These are phyloP conservation scores for Catharus bicknelli DNA, from an alignment of 2,113 vertebrate genomes.

Conservation along the genomic window DNA sequence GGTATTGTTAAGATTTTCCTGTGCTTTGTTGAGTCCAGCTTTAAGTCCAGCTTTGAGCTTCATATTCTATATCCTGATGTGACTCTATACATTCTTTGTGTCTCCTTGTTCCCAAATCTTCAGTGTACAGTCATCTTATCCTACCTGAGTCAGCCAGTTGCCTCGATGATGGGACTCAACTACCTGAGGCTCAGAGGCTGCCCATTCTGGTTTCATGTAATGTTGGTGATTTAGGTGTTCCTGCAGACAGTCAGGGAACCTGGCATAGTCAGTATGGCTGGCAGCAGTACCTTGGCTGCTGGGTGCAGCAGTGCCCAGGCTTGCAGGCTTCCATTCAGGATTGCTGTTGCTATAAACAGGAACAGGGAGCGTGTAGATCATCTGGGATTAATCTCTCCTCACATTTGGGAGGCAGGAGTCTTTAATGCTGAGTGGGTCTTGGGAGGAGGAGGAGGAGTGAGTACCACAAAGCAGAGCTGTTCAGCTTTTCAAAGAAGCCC, in stretches of 20 bases:
- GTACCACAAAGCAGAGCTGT: neutral
- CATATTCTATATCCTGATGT: neutral
- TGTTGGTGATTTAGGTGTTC: neutral
- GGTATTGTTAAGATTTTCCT: neutral
- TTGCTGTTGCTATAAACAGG: neutral
- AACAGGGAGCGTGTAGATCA: neutral
- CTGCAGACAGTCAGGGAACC: neutral
- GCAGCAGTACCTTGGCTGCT: neutral
- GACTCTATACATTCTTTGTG: accelerated
- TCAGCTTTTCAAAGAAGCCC: neutral
- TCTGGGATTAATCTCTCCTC: neutral
- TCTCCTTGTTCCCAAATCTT: neutral
- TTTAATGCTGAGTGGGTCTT: neutral
- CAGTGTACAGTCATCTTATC: accelerated
- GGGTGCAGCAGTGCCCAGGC: neutral
- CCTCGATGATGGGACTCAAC: neutral
- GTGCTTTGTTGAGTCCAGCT: neutral
- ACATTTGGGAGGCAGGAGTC: neutral
- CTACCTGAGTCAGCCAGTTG: neutral
- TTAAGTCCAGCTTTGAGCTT: neutral
- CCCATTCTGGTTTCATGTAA: neutral
- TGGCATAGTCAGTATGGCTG: neutral
- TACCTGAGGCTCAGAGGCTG: neutral
- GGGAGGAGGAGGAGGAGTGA: neutral
- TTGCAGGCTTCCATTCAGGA: neutral